Conservation (phyloP, 2,888 invertebrate genomes). For the Acronicta psi region DNA sequence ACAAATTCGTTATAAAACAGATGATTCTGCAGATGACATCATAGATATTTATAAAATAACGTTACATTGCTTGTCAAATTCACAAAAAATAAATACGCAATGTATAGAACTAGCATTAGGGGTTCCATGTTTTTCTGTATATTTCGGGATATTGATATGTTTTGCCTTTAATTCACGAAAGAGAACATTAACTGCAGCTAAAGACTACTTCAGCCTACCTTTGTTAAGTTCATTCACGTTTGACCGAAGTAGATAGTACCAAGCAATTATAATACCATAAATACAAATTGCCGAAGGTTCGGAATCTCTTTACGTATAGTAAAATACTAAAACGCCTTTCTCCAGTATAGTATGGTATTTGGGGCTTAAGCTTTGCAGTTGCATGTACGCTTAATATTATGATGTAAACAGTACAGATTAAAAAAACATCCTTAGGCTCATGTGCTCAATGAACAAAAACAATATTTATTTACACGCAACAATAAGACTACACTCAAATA, state of each 20-base stretch:
- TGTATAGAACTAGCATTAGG: background rate
- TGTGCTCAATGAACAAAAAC: conserved; percentile 8
- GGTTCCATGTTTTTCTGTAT: background rate
- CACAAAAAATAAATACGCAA: conserved; percentile 2
- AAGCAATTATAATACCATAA: background rate
- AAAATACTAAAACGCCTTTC: background rate
- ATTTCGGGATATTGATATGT: no score
- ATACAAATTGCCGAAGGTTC: background rate
- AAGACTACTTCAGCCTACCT: background rate
- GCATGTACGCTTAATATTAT: background rate
- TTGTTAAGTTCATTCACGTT: background rate
- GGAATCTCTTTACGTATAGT: background rate
- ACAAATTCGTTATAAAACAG: conserved; percentile 23
- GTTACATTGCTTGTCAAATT: conserved; percentile 13
- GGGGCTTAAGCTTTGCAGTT: background rate
- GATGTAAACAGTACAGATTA: no score
- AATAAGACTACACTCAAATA: conserved; percentile 21
- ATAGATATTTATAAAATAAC: conserved; percentile 26
- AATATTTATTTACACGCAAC: conserved; percentile 29
- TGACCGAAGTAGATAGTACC: background rate
- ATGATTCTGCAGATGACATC: conserved; percentile 41
- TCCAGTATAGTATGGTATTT: background rate
- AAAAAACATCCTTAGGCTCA: background rate
- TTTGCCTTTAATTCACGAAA: no score
- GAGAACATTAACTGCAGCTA: background rate